Base-by-base conservation (phyloP, 2,888 invertebrate genomes). In the Thymelicus lineola region DNA sequence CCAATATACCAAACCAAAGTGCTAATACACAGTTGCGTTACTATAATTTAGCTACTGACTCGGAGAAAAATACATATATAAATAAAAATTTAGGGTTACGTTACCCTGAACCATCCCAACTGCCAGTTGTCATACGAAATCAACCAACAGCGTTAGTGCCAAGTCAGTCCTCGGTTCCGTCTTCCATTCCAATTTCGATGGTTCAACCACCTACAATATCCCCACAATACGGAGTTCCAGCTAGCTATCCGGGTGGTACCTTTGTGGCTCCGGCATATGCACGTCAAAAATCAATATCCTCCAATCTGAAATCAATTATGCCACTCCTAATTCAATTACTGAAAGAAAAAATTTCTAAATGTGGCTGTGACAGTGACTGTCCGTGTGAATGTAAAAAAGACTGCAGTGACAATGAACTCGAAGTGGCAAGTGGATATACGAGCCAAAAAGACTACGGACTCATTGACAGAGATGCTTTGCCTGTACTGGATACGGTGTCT, bases 251-350 rank as follows among this genome's bases (percentile, higher is more conserved):
- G 55, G 36, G 50, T 7, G 72, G 71, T 55, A 60, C 73, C 15
- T 35, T 72, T 42, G 10, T 70, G 9, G 67, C 48, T 15, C 60
- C 75, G 4, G 57, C 66, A 58, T 76, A 70, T 38, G 9, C 62
- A 15, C 63, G 12, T 70, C 78, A 66, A 74, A 77, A 70, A 60
- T 75, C 86, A 15, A 81, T 86, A 78, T 79, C 85, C 1, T 82
- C 85, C 0, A 86, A 74, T 74, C 79, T 90, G 36, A 90, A 90
- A 76, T 70, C 83, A 20, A 74, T 93, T 35, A 78, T 92, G 2
- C 91, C 93, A 0, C 76, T 92, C n/a, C 81, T 93, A 73, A 75
- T 91, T 12, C 86, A 86, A 72, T 75, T 92, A 59, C 63, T 93
- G 35, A 87, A 85, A 73, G 92, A 93, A 42, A 87, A 80, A 71